Base-by-base conservation (phyloP, 2,888 invertebrate species). In the Colletes collaris region DNA sequence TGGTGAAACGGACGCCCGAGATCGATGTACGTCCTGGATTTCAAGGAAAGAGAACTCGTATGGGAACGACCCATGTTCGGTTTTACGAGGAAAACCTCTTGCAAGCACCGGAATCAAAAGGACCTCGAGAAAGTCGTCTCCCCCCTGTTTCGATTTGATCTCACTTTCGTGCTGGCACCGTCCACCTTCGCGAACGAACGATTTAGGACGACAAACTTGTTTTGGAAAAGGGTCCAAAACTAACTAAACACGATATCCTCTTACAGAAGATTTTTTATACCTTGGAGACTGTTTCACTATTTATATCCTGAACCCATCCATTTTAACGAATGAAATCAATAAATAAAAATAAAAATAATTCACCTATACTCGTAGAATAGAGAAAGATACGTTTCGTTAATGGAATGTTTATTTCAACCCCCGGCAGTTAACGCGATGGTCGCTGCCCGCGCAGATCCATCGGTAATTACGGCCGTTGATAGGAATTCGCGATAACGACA, bases 21-120 rank as follows among this genome's bases (percentile, higher is more conserved):
- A 82, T 82, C 81, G 78, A 81, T 81, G 82, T 68, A 74, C 78
- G 81, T 82, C 82, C 81, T 77, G 82, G 68, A 77, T 82, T 81
- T 81, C 81, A 55, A 49, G 66, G 71, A 75, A 75, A 71, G 72
- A 63, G 80, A 56, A 60, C 58, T 52, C 55, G 55, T 58, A 40
- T 49, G 35, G 40, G 62, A 4, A 7, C 56, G 52, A 19, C 58
- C 27, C 44, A 58, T 44, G 53, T 44, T 56, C 37, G 37, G 35
- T 56, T 68, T 53, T 73, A 65, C 46, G 60, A 46, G 10, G 70
- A 65, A 72, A 76, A 68, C 53, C 46, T 52, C 64, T 56, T n/a
- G 27, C 27, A 56, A 56, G n/a, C 46, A 46, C 60, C 13, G 13
- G 55, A 63, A 77, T 71, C 78, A 60, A n/a, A 46, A 46, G 44